phyloP scores from a whole-genome alignment of 2,888 invertebrate genomes.

The Tipula helvola region DNA sequence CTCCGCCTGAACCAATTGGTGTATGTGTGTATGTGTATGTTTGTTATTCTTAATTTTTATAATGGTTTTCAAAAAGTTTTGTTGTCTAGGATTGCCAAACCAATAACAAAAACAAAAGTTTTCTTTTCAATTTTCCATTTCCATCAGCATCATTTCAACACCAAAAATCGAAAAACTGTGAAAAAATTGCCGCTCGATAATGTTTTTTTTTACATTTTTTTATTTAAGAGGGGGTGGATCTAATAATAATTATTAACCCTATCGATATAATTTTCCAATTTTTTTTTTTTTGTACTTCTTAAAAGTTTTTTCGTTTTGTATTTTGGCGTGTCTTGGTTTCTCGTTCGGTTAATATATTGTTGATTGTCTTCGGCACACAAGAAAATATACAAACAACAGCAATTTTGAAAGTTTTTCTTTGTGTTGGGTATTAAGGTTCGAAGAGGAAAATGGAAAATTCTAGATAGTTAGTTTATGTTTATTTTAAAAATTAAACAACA shows the following conservation, averaged over 20 bases:
- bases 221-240: background rate
- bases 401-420: background rate
- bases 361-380: background rate
- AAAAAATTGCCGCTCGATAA: background rate
- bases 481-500: background rate
- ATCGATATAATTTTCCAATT: background rate
- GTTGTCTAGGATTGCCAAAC: background rate
- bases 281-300: background rate
- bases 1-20: background rate
- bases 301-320: background rate
- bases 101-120: background rate
- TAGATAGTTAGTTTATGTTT: background rate
- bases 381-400: background rate
- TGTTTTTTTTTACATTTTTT: background rate
- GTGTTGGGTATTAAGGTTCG: background rate
- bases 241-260: background rate
- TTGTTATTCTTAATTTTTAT: background rate
- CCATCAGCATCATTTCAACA: background rate
- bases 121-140: background rate
- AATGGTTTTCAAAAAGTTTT: background rate
- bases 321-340: background rate
- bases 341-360: background rate
- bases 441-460: background rate
- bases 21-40: background rate
- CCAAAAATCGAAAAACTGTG: background rate